Conservation (phyloP, 2,888 invertebrate species). For the Abrostola tripartita region DNA sequence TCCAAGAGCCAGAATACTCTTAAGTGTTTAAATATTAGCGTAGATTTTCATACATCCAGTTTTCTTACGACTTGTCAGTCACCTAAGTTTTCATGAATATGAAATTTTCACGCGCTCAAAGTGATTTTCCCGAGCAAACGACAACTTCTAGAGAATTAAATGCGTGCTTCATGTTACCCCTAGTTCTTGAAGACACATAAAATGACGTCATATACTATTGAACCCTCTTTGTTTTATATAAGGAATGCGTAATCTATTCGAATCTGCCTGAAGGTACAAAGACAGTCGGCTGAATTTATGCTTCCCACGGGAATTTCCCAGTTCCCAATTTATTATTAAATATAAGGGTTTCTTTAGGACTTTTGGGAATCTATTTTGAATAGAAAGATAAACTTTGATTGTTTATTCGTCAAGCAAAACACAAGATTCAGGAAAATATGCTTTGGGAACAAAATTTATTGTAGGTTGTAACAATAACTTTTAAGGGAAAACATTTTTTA, state of each 20-base stretch:
- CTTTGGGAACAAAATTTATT: too few relatives aligned
- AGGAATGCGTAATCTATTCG: background rate
- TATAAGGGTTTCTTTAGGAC: background rate
- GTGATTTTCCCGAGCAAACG: too few relatives aligned
- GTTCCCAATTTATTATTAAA: constrained; percentile 34
- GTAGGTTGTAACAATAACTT: background rate
- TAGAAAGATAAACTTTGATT: background rate
- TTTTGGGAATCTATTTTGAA: background rate
- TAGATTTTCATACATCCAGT: too few relatives aligned
- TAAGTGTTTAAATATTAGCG: too few relatives aligned
- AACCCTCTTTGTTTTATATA: constrained; percentile 4
- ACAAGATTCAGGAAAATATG: background rate
- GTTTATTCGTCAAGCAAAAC: background rate
- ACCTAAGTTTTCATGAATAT: too few relatives aligned
- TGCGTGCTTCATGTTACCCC: background rate
- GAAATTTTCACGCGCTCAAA: too few relatives aligned
- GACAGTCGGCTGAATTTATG: constrained; percentile 12
- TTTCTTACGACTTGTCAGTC: too few relatives aligned
- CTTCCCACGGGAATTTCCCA: constrained; percentile 10
- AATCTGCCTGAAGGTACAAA: background rate
- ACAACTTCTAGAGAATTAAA: background rate
- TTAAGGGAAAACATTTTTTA: too few relatives aligned
- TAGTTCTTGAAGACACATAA: constrained; percentile 3
- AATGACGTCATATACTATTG: constrained; percentile 12
- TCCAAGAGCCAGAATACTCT: too few relatives aligned